A percentile compares a stretch with the other conserved stretches of the same genome.
phyloP scores from a whole-genome alignment of 2,888 invertebrate species.

The Sphaerophoria rueppellii region DNA sequence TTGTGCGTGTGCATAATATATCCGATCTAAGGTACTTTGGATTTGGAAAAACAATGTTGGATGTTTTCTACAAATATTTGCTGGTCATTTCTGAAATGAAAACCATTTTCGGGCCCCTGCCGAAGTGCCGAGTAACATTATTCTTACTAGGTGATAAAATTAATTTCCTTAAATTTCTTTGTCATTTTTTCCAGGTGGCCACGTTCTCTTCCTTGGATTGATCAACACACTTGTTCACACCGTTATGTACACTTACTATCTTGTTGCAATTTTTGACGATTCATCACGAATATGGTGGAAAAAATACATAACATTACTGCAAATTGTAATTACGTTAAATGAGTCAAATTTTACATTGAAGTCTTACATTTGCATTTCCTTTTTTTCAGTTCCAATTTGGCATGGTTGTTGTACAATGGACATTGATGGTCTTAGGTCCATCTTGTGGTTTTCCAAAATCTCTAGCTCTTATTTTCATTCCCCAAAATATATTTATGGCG shows the following conservation, averaged over 20 bases:
- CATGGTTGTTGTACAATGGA: conserved; percentile 31
- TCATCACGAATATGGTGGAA: conserved; percentile 82
- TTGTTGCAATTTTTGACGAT: conserved; percentile 78
- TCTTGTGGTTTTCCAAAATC: conserved; percentile 44
- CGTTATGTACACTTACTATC: conserved; percentile 81
- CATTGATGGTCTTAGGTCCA: conserved; percentile 23
- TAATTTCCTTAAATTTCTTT: too few relatives aligned
- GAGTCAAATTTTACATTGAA: not conserved
- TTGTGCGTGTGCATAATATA: too few relatives aligned
- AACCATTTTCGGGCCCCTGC: too few relatives aligned
- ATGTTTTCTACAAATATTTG: too few relatives aligned
- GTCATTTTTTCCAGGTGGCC: conserved; percentile 75
- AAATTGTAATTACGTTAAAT: conserved; percentile 35
- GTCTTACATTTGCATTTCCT: not conserved
- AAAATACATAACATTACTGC: conserved; percentile 79
- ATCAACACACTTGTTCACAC: conserved; percentile 80
- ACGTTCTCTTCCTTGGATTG: conserved; percentile 79
- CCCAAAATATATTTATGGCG: conserved; percentile 43
- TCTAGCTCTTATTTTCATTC: conserved; percentile 6
- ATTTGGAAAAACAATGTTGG: too few relatives aligned
- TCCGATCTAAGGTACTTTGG: too few relatives aligned
- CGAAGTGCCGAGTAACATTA: too few relatives aligned
- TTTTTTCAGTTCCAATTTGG: conserved; percentile 43
- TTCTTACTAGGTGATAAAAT: too few relatives aligned
- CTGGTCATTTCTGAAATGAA: too few relatives aligned